These are phyloP conservation scores for Phymastichus coffea DNA, from an alignment of 1,140 invertebrate genomes.

Conservation along the genomic window DNA sequence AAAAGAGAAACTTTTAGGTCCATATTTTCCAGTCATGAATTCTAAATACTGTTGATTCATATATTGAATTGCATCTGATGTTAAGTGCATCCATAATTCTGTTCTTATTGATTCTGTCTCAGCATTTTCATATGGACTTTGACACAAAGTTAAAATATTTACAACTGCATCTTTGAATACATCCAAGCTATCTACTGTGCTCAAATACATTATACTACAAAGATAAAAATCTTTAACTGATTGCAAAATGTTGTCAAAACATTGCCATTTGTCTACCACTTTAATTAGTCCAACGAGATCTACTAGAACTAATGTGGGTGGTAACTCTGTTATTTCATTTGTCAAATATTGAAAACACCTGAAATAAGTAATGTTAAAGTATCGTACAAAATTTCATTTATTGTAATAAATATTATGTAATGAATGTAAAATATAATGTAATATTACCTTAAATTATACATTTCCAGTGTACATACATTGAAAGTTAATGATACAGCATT, in stretches of 20 bases:
- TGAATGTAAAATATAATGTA: neutral
- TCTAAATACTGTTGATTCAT: slow-evolving; percentile 18
- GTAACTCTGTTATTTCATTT: slow-evolving; percentile 3
- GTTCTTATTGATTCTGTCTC: slow-evolving; percentile 5
- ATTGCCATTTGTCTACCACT: slow-evolving; percentile 13
- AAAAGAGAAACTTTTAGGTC: slow-evolving; percentile 10
- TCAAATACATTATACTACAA: slow-evolving; percentile 24
- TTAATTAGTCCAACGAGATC: slow-evolving; percentile 20
- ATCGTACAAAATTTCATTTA: neutral
- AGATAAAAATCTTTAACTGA: slow-evolving; percentile 24
- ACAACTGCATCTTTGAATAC: slow-evolving; percentile 9
- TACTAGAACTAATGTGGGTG: slow-evolving; percentile 17
- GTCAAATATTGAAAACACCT: slow-evolving; percentile 19
- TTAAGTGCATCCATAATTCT: slow-evolving; percentile 10
- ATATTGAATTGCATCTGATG: slow-evolving; percentile 16
- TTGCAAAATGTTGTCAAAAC: slow-evolving; percentile 22
- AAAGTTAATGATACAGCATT: slow-evolving; percentile 23
- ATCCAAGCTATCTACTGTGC: slow-evolving; percentile 10
- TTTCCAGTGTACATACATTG: slow-evolving; percentile 17
- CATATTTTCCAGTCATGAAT: slow-evolving; percentile 10
- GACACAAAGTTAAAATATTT: slow-evolving; percentile 17
- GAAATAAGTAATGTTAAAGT: too few species aligned
- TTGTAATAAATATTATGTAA: neutral
- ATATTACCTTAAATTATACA: slow-evolving; percentile 20
- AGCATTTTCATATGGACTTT: slow-evolving; percentile 16